Conservation (phyloP, 1,140 invertebrate species). For the Teleogryllus occipitalis region DNA sequence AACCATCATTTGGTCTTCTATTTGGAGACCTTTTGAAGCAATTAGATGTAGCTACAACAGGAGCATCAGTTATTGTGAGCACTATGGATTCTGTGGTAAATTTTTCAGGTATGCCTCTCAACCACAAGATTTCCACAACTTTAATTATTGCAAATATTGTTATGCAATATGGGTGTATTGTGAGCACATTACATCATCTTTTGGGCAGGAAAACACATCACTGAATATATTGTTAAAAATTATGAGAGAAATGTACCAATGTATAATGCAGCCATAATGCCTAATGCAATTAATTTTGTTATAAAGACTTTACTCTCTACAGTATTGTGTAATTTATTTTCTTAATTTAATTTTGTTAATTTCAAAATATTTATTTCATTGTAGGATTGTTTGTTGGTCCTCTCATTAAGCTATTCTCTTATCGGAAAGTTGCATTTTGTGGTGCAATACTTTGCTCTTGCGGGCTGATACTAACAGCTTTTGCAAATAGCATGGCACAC, state of each 20-base stretch:
- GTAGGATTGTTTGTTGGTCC: slow-evolving; percentile 60
- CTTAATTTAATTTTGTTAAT: slow-evolving; percentile 14
- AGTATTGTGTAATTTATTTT: not conserved
- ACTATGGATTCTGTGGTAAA: slow-evolving; percentile 64
- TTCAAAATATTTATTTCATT: not conserved
- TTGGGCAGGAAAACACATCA: not conserved
- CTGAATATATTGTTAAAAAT: too few relatives aligned
- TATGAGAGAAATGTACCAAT: too few relatives aligned
- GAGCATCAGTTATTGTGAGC: slow-evolving; percentile 61
- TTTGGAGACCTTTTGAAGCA: slow-evolving; percentile 60
- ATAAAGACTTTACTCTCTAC: not conserved
- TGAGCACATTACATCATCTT: not conserved
- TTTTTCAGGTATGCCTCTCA: slow-evolving; percentile 44
- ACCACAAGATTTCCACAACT: too few relatives aligned
- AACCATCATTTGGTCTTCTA: slow-evolving; percentile 66
- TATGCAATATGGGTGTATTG: not conserved
- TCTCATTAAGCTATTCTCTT: slow-evolving; percentile 61
- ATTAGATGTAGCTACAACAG: slow-evolving; percentile 57
- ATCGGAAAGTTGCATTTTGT: slow-evolving; percentile 59
- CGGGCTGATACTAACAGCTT: slow-evolving; percentile 56
- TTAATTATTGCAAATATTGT: not conserved
- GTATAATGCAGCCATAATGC: too few relatives aligned
- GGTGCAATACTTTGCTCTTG: slow-evolving; percentile 54
- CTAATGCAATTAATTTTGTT: not conserved
- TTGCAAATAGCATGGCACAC: slow-evolving; percentile 58